Evolutionary conservation across 2,797 vertebrate species (phyloP).

Genomic region (Coregonus ussuriensis): DNA sequence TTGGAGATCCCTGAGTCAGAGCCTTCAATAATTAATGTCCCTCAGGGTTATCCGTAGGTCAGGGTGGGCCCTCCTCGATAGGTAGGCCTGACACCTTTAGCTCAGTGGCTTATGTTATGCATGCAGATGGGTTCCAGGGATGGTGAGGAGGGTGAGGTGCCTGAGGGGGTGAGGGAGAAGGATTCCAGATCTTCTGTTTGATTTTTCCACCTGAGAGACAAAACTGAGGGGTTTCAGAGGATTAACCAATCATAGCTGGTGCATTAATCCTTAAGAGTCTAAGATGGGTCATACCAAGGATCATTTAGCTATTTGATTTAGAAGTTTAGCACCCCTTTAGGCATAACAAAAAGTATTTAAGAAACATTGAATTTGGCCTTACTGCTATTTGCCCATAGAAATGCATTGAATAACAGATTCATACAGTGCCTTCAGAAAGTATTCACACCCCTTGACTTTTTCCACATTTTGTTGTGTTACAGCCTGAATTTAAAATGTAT

Average conservation of each 20-base stretch:
- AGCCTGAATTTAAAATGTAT: too few relatives aligned
- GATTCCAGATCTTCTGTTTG: constrained; percentile 74
- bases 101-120: constrained; percentile 74
- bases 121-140: constrained; percentile 40
- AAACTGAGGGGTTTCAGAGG: constrained; percentile 55
- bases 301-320: too few relatives aligned
- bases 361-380: too few relatives aligned
- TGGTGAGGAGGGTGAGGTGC: too few relatives aligned
- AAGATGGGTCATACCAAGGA: too few relatives aligned
- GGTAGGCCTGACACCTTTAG: constrained; percentile 92
- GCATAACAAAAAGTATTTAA: too few relatives aligned
- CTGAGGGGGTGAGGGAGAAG: constrained; percentile 50
- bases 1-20: constrained; percentile 32
- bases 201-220: constrained; percentile 76
- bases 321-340: too few relatives aligned
- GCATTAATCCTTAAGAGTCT: constrained; percentile 47
- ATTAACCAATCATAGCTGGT: constrained; percentile 70
- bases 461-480: too few relatives aligned
- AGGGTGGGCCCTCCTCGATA: constrained; percentile 92
- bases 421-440: too few relatives aligned
- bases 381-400: too few relatives aligned
- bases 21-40: constrained; percentile 97
- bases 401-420: too few relatives aligned
- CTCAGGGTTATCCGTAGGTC: constrained; percentile 83
- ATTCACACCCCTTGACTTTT: too few relatives aligned